Percentiles rank a stretch among this genome's conserved stretches.
These are phyloP conservation scores for Spodoptera litura DNA, from an alignment of 1,140 invertebrate species.

Conservation along the genomic window DNA sequence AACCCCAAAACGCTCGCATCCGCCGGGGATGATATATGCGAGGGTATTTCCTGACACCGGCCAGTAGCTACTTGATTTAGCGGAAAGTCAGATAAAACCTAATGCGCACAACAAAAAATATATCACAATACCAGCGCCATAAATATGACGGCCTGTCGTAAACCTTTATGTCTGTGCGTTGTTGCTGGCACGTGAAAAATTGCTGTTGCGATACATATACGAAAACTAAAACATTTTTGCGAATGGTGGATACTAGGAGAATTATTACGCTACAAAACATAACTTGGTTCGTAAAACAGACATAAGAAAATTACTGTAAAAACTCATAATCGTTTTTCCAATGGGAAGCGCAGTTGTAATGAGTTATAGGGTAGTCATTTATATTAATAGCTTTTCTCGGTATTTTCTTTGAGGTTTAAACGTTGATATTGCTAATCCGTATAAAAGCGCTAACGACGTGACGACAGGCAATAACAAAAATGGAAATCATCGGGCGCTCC, in stretches of 20 bases:
- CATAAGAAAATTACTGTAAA: slow-evolving; percentile 29
- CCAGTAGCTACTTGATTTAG: slow-evolving; percentile 86
- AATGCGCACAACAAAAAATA: slow-evolving; percentile 86
- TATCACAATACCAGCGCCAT: slow-evolving; percentile 83
- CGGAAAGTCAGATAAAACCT: slow-evolving; percentile 86
- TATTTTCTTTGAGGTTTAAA: slow-evolving; percentile 25
- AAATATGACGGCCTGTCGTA: slow-evolving; percentile 85
- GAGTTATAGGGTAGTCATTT: slow-evolving; percentile 9
- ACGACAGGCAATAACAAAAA: slow-evolving; percentile 68
- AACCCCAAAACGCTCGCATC: slow-evolving; percentile 82
- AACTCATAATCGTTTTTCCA: slow-evolving; percentile 25
- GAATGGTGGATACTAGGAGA: slow-evolving; percentile 58
- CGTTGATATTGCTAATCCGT: slow-evolving; percentile 38
- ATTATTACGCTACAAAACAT: slow-evolving; percentile 57
- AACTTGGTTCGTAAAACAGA: slow-evolving; percentile 50
- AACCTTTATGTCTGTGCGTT: slow-evolving; percentile 84
- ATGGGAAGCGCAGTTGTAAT: slow-evolving; percentile 15
- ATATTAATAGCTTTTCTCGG: slow-evolving; percentile 22
- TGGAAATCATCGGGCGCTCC: slow-evolving; percentile 66
- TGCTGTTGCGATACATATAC: slow-evolving; percentile 76
- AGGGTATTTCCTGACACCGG: slow-evolving; percentile 84
- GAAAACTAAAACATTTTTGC: slow-evolving; percentile 76
- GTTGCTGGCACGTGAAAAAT: slow-evolving; percentile 83
- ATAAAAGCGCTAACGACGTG: slow-evolving; percentile 56
- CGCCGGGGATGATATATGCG: slow-evolving; percentile 80